Evolutionary conservation across 2,797 vertebrate species (phyloP), one percentile per base, ranked within the genome.

Genomic region (Pipistrellus nathusii): DNA sequence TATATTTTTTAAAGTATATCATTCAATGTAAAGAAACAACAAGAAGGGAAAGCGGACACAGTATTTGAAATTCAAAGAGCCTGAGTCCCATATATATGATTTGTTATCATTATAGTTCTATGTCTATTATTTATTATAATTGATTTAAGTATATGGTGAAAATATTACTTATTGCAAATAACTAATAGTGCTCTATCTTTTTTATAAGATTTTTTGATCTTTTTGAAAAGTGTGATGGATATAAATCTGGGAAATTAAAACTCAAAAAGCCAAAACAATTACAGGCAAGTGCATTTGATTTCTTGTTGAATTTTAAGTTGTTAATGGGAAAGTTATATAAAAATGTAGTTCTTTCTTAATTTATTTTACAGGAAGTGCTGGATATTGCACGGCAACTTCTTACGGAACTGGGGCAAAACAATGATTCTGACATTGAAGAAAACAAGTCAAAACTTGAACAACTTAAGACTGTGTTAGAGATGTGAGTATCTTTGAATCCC

Each of bases 371-470:
- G 99, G 99, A 99, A 97, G 99, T 99, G 23, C 98, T 99, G 96
- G 99, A 99, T 96, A 99, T 99, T 97, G 98, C 99, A 92, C 98
- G 99, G 73, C 99, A 99, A 20, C 99, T 99, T 85, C 98, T 99
- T 93, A 98, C 98, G 83, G 99, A 99, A 90, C 98, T 99, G 21
- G 99, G 98, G 9, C 99, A 99, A 96, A 99, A 99, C 94, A 99
- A 98, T 86, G 99, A 99, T 97, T 99, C 99, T 76, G 99, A 99
- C 98, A 99, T 99, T 95, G 99, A 99, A 97, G 99, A 99, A 98
- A 99, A 98, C 95, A 99, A 99, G 98, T 98, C 99, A 93, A 99
- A 99, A 96, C 99, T 99, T 96, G 99, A 99, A 94, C 99, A 99
- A 93, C 98, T 99, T 5, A 99, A 99, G 97, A 99, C 99, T 0